Conservation (phyloP, 2,113 vertebrate genomes). For the Misgurnus mizolepis region DNA sequence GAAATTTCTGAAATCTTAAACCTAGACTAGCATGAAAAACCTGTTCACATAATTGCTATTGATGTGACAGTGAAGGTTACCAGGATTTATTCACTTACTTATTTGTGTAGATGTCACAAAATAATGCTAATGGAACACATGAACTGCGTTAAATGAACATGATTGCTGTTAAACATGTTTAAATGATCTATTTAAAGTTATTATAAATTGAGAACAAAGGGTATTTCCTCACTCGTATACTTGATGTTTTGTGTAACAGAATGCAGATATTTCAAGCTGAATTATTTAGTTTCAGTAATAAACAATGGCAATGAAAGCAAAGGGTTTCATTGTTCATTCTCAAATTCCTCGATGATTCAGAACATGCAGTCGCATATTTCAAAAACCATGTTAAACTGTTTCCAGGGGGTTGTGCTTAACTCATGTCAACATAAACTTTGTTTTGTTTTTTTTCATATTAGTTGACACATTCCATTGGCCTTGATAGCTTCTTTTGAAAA, state of each 20-base stretch:
- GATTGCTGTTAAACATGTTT: not conserved
- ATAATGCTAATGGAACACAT: no score
- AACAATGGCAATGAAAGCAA: not conserved
- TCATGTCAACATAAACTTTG: slow-evolving; percentile 11
- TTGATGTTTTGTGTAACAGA: not conserved
- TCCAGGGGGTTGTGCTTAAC: slow-evolving; percentile 36
- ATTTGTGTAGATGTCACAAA: no score
- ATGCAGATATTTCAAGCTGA: not conserved
- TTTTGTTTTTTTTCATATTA: slow-evolving; percentile 23
- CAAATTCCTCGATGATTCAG: slow-evolving; percentile 1
- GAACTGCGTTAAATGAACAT: no score
- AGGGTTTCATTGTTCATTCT: slow-evolving; percentile 17
- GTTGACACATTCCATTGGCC: slow-evolving; percentile 44
- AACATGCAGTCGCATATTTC: not conserved
- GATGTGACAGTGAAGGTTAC: no score
- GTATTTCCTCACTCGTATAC: not conserved
- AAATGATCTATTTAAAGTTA: not conserved
- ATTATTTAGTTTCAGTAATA: slow-evolving; percentile 1
- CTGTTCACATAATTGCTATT: no score
- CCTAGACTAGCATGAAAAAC: no score
- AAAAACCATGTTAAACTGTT: slow-evolving; percentile 1
- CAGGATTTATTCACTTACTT: no score
- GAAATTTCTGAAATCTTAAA: no score
- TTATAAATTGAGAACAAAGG: not conserved
- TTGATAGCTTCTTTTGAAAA: slow-evolving; percentile 49